Evolutionary conservation across 1,140 invertebrate genomes (phyloP), one percentile per base, ranked within the genome.

Genomic region (Trichoplusia ni): DNA sequence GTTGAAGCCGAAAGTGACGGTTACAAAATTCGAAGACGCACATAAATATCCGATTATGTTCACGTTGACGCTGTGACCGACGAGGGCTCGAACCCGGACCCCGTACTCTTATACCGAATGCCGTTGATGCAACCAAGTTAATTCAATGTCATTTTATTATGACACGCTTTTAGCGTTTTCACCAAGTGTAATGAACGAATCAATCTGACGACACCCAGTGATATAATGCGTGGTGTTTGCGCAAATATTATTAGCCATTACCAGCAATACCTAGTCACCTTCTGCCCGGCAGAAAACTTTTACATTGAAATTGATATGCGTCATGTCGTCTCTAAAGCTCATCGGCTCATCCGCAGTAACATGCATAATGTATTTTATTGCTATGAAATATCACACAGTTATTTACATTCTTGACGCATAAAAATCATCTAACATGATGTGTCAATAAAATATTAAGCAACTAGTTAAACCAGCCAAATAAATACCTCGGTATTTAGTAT

Each of bases 71-170:
- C 33, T 46, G 8, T 46, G 21, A 14, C 13, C 23, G 44, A 25
- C 37, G 7, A 11, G 54, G 54, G 37, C 25, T 58, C 38, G 54
- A 58, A 31, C 51, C 73, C 44, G 64, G 76, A 65, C 35, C 75
- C 76, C 71, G 73, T 65, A 77, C 53, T 68, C 74, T n/a, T n/a
- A n/a, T n/a, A n/a, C n/a, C n/a, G n/a, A 75, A 71, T 71, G 46
- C 67, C 64, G 66, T 59, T 82, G 79, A 81, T 76, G 79, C 71
- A 84, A 81, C 62, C 42, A 35, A 56, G 4, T 72, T 70, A 61
- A 77, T 75, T 74, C 81, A 83, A 79, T 81, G 77, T 81, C 77
- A 77, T 63, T 72, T 64, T 71, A 46, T 76, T 76, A 73, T 77
- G 69, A 74, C 70, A 73, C 63, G 56, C 59, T 75, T 53, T 60